Evolutionary conservation across 1,140 invertebrate genomes (phyloP).

Genomic region (Bradynema listronoti): DNA sequence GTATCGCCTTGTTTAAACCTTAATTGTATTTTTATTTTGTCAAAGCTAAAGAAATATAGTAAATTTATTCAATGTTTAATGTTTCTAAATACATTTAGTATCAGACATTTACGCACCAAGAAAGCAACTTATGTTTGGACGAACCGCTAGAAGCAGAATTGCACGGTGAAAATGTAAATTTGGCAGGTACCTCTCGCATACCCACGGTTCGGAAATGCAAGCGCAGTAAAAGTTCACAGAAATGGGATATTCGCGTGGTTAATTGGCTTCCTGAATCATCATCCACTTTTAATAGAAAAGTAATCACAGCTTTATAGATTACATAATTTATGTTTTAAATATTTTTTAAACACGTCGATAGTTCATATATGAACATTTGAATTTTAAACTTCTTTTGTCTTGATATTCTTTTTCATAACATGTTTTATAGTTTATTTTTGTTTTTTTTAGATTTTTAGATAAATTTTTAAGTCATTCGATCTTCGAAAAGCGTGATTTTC

Average conservation of each 20-base stretch:
- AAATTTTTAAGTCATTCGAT: no score
- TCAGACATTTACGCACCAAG: constrained; percentile 21
- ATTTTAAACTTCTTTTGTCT: no score
- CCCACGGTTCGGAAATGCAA: constrained; percentile 33
- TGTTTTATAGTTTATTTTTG: no score
- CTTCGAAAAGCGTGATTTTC: background rate
- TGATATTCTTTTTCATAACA: no score
- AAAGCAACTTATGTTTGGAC: constrained; percentile 40
- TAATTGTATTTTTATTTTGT: background rate
- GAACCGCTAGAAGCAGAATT: constrained; percentile 34
- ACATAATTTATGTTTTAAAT: no score
- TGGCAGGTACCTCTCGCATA: no score
- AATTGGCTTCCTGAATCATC: background rate
- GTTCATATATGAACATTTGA: no score
- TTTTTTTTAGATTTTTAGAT: no score
- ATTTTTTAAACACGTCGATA: no score
- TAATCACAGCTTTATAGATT: no score
- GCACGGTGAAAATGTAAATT: constrained; percentile 6
- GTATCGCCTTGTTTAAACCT: background rate
- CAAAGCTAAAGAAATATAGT: background rate
- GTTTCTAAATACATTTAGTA: constrained; percentile 17
- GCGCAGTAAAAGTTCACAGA: constrained; percentile 31
- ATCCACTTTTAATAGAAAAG: no score
- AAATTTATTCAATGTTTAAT: background rate
- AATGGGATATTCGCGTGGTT: constrained; percentile 28